Base-by-base conservation (phyloP, 2,113 vertebrate species). In the Muscicapa adusta region DNA sequence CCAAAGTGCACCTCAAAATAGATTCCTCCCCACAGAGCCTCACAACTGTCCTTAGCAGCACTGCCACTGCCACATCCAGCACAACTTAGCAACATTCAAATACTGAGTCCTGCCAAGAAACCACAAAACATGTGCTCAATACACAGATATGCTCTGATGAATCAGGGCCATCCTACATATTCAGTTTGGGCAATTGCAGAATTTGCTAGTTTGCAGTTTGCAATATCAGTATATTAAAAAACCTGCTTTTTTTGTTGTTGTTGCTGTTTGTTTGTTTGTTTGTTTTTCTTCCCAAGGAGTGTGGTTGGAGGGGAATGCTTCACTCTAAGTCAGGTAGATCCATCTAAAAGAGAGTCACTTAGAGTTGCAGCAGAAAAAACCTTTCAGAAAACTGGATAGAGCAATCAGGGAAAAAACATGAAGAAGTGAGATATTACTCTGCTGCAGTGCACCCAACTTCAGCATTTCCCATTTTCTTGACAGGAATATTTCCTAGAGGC, bases 371-470 rank as follows among this genome's bases (percentile, higher is more conserved):
- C 42, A 65, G 19, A 77, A 68, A 56, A 31, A 77, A 33, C 4
- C 14, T 43, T 85, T 50, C 54, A 31, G 53, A 63, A 65, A 29
- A 65, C 10, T 45, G 34, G 29, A 71, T 33, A 29, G 17, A 36
- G 16, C 15, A 47, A 58, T 19, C 15, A 58, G 15, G 3, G 33
- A 34, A 28, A 61, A 33, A 51, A 16, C 8, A 78, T 0, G 0
- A 70, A 79, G 43, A 29, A 78, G 12, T 0, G 0, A 51, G 8
- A 1, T 54, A 45, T 10, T 66, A 18, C n/a, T 43, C 36, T 31
- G 18, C 33, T 51, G 24, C 57, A 53, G 38, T 15, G 11, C 38
- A 76, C 54, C 17, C 13, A 4, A 42, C 31, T 58, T 50, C 51
- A 58, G 31, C 25, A 34, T 34, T 66, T 66, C 25, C 36, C 51